Evolutionary conservation across 2,888 invertebrate species (phyloP), one percentile per base, ranked within the genome.

Genomic region (Cephus nigrinus): DNA sequence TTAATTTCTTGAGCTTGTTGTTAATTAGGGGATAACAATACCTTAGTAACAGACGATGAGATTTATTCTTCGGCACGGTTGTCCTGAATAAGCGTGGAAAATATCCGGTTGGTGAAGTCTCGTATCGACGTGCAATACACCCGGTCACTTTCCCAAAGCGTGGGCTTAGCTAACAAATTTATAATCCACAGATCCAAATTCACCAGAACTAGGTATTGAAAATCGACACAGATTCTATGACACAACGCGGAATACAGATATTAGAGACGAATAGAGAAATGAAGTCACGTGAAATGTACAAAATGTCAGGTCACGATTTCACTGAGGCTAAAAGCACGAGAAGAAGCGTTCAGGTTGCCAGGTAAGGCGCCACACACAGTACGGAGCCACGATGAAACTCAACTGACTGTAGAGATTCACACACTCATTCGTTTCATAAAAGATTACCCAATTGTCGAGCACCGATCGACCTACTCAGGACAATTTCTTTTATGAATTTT

Each of bases 401-500:
- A 55, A 55, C 55, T 55, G 55, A 55, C 55, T 55, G 55, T 23
- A 55, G 55, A 23, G 55, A 55, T 55, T 55, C 23, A 55, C 55
- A 55, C 55, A 55, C 55, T 55, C 55, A 55, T 55, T 55, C 55
- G 55, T 55, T 55, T 55, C 55, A 55, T 55, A 55, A 55, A 55
- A 55, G 55, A 40, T 15, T 55, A 15, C 55, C 55, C 55, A 55
- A 55, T 55, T 55, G 23, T 23, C 55, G 23, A 34, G 34, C 11
- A 33, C 32, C 35, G 15, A 35, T 34, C 72, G 77, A 79, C 78
- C 83, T 83, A 78, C 83, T 83, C 85, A 79, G 79, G 76, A 79
- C 78, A 83, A 84, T 84, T 83, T 80, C 81, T 78, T 78, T 76
- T 83, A 78, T 55, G 77, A 75, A 77, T 74, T 78, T 79, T 36